Percentiles rank a stretch among this genome's conserved stretches.
Conservation (phyloP, 2,113 vertebrate genomes). For the Todiramphus chloris region DNA sequence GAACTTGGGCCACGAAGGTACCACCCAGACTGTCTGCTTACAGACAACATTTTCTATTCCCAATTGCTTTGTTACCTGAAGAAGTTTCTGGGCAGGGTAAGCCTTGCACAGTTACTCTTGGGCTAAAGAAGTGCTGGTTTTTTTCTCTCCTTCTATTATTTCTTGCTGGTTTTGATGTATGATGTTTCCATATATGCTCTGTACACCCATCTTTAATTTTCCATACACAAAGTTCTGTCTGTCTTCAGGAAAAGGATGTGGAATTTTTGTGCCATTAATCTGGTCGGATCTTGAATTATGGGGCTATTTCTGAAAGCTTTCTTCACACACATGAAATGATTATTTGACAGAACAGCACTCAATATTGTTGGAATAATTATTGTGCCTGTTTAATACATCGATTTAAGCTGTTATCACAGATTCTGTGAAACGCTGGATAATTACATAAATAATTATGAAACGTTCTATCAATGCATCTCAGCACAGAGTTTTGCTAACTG, state of each 20-base stretch:
- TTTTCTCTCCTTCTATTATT: neutral
- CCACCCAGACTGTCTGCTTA: neutral
- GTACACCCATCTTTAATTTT: slow-evolving; percentile 13
- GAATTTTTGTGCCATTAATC: slow-evolving; percentile 45
- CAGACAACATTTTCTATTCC: neutral
- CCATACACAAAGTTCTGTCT: slow-evolving; percentile 61
- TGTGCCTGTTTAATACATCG: slow-evolving; percentile 68
- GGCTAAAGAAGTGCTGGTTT: neutral
- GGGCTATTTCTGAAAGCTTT: slow-evolving; percentile 54
- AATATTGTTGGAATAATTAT: slow-evolving; percentile 72
- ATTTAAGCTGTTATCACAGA: slow-evolving; percentile 64
- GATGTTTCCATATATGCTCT: slow-evolving; percentile 22
- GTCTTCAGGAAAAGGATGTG: slow-evolving; percentile 45
- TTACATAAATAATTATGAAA: slow-evolving; percentile 76
- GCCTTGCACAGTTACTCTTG: neutral
- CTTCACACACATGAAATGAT: slow-evolving; percentile 51
- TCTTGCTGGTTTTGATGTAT: slow-evolving; percentile 40
- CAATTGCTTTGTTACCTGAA: neutral
- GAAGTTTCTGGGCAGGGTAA: neutral
- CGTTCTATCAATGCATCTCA: slow-evolving; percentile 26
- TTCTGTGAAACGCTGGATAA: slow-evolving; percentile 70
- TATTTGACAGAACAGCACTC: slow-evolving; percentile 68
- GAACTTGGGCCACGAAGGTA: neutral
- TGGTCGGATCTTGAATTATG: slow-evolving; percentile 58
- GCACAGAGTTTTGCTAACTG: slow-evolving; percentile 4